phyloP scores from a whole-genome alignment of 2,888 invertebrate genomes.

The Zootermopsis nevadensis region DNA sequence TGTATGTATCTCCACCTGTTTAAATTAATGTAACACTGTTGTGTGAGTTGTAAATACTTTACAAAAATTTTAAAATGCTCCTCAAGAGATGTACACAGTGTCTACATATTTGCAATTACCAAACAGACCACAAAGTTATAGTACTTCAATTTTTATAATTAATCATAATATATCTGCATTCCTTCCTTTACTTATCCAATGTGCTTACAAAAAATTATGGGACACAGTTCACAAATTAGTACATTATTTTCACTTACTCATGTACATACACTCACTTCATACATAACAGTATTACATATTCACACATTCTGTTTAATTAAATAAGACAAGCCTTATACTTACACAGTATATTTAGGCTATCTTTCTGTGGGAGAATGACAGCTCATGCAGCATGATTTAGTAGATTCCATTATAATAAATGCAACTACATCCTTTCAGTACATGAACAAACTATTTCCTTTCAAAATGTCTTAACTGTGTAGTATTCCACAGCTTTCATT shows the following conservation, averaged over 20 bases:
- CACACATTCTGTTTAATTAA: conserved; percentile 22
- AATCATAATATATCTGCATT: conserved; percentile 16
- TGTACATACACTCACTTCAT: conserved; percentile 17
- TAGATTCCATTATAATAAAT: not conserved
- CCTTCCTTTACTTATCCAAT: conserved; percentile 49
- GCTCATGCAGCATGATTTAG: conserved; percentile 23
- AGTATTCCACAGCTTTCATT: too few relatives aligned
- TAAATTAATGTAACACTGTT: too few relatives aligned
- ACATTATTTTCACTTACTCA: conserved; percentile 9
- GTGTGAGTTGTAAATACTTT: too few relatives aligned
- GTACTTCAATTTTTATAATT: not conserved
- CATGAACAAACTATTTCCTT: not conserved
- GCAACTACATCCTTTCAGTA: conserved; percentile 1
- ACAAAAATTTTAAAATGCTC: too few relatives aligned
- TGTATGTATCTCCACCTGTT: too few relatives aligned
- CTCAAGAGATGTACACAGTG: too few relatives aligned
- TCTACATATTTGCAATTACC: too few relatives aligned
- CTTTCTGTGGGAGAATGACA: conserved; percentile 1
- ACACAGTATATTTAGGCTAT: conserved; percentile 32
- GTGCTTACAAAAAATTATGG: conserved; percentile 53
- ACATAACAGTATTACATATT: conserved; percentile 12
- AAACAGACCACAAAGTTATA: not conserved
- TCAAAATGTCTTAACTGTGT: too few relatives aligned
- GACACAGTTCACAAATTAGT: conserved; percentile 47
- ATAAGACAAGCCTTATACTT: conserved; percentile 26